Evolutionary conservation across 2,888 invertebrate species (phyloP).

Genomic region (Eupeodes luniger): DNA sequence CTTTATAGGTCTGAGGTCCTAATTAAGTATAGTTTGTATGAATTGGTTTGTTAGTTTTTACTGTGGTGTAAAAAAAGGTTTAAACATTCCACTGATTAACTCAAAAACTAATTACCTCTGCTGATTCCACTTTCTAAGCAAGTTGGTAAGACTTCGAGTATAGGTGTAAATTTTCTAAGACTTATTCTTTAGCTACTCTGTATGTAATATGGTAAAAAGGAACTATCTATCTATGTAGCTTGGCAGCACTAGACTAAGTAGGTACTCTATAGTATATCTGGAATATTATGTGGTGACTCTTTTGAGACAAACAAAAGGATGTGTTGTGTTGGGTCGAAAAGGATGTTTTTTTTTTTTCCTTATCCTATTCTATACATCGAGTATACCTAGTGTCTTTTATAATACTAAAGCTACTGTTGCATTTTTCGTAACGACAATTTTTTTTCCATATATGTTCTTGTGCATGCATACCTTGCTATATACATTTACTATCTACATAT

Average conservation of each 20-base stretch:
- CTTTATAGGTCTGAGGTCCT: too few relatives aligned
- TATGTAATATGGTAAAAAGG: slow-evolving; percentile 71
- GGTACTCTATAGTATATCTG: not conserved
- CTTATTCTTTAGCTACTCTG: slow-evolving; percentile 19
- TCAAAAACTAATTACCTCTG: too few relatives aligned
- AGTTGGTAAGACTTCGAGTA: not conserved
- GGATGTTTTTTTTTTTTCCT: not conserved
- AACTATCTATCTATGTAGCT: slow-evolving; percentile 67
- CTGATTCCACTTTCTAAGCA: not conserved
- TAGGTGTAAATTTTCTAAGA: not conserved
- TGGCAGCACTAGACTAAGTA: slow-evolving; percentile 64
- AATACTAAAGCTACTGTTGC: slow-evolving; percentile 65
- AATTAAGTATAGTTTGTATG: too few relatives aligned
- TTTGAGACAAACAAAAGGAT: slow-evolving; percentile 67
- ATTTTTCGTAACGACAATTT: slow-evolving; percentile 48
- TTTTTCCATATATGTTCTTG: not conserved
- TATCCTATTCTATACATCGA: not conserved
- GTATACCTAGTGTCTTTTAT: slow-evolving; percentile 20
- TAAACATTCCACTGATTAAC: too few relatives aligned
- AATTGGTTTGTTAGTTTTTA: too few relatives aligned
- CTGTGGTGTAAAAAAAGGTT: too few relatives aligned
- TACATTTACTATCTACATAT: not conserved
- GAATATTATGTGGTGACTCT: slow-evolving; percentile 53
- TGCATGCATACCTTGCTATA: not conserved
- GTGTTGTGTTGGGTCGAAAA: slow-evolving; percentile 25